phyloP scores from a whole-genome alignment of 2,888 invertebrate species.

The Hypselothyrea guttata region DNA sequence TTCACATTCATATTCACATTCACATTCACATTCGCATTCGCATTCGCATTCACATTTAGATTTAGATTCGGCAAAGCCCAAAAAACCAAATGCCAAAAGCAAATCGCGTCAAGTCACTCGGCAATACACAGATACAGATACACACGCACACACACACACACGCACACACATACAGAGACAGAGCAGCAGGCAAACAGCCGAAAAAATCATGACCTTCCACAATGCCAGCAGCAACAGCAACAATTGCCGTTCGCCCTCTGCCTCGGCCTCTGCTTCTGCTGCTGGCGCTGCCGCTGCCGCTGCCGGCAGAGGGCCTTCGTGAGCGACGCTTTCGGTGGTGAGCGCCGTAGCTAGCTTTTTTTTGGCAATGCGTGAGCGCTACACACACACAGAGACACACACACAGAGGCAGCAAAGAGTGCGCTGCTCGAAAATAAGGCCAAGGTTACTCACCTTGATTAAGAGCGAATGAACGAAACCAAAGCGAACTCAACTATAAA shows the following conservation, averaged over 20 bases:
- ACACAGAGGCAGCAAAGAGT: constrained; percentile 53
- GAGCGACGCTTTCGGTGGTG: constrained; percentile 50
- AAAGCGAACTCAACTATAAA: constrained; percentile 56
- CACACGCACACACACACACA: constrained; percentile 9
- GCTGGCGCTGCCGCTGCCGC: constrained; percentile 26
- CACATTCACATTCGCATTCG: constrained; percentile 36
- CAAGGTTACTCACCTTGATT: constrained; percentile 81
- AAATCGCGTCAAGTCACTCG: constrained; percentile 41
- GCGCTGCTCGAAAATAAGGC: constrained; percentile 80
- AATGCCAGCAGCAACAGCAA: constrained; percentile 74
- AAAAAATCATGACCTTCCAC: constrained; percentile 81
- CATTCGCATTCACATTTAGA: constrained; percentile 25
- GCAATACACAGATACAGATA: not conserved
- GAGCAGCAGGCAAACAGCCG: constrained; percentile 40
- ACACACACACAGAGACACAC: constrained; percentile 20
- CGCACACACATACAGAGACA: constrained; percentile 11
- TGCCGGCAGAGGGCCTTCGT: constrained; percentile 39
- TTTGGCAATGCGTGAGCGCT: constrained; percentile 68
- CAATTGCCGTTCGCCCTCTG: constrained; percentile 46
- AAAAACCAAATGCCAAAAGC: constrained; percentile 54
- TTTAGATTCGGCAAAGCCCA: constrained; percentile 24
- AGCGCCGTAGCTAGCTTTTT: constrained; percentile 53
- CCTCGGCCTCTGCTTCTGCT: constrained; percentile 35
- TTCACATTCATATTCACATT: constrained; percentile 20
- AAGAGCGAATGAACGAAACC: constrained; percentile 72